These are phyloP conservation scores for Coreius guichenoti DNA, from an alignment of 2,797 vertebrate genomes.

Conservation along the genomic window DNA sequence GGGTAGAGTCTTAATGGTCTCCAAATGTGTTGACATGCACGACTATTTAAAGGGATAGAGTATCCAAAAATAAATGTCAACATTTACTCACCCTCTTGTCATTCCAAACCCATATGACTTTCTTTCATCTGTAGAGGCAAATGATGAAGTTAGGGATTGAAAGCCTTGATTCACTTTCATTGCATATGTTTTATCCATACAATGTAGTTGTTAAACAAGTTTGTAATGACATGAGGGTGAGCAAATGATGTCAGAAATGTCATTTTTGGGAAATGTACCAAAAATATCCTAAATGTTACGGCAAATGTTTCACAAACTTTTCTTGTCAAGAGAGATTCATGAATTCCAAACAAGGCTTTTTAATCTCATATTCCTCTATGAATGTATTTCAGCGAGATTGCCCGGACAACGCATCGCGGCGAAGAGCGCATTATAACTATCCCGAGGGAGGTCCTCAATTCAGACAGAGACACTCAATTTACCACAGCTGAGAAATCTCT, in stretches of 20 bases:
- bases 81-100: neutral
- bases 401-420: slow-evolving; percentile 34
- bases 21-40: slow-evolving; percentile 1
- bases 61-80: slow-evolving; percentile 19
- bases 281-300: neutral
- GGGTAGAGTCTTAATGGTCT: slow-evolving; percentile 14
- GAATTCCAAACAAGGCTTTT: slow-evolving; percentile 32
- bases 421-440: slow-evolving; percentile 44
- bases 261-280: neutral
- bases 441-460: slow-evolving; percentile 49
- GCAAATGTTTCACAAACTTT: neutral
- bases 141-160: neutral
- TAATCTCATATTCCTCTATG: slow-evolving; percentile 45
- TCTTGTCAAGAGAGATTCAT: slow-evolving; percentile 17
- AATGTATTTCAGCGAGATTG: slow-evolving; percentile 51
- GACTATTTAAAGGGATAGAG: neutral
- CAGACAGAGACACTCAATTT: slow-evolving; percentile 51
- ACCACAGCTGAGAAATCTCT: slow-evolving; percentile 51
- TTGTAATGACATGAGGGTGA: neutral
- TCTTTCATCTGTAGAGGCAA: neutral
- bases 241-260: neutral
- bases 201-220: neutral
- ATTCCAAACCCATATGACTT: neutral
- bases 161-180: neutral
- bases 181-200: neutral